Evolutionary conservation across 1,140 invertebrate species (phyloP).

Genomic region (Delia radicum): DNA sequence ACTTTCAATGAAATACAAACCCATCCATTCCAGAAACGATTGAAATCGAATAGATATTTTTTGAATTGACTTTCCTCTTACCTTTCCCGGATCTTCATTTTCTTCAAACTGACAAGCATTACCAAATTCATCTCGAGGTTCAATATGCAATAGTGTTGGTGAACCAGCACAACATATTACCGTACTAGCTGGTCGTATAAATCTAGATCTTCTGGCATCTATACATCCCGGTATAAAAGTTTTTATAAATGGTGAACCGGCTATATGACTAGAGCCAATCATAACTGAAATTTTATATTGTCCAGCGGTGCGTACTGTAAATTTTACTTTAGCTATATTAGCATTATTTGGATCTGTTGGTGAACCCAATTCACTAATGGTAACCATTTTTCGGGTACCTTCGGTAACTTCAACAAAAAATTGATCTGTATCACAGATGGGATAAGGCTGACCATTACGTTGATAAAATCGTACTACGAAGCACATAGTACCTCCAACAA

Average conservation of each 20-base stretch:
- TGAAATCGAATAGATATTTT: too few relatives aligned
- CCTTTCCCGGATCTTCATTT: constrained; percentile 62
- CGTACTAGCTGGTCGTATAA: constrained; percentile 83
- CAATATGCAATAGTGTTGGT: constrained; percentile 78
- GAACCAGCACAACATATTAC: constrained; percentile 79
- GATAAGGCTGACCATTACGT: constrained; percentile 88
- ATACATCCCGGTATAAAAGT: constrained; percentile 70
- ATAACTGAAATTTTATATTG: constrained; percentile 84
- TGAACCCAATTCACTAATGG: constrained; percentile 83
- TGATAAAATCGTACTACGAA: constrained; percentile 89
- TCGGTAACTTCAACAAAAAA: constrained; percentile 83
- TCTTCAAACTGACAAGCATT: constrained; percentile 74
- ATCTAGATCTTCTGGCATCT: constrained; percentile 80
- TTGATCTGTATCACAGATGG: constrained; percentile 87
- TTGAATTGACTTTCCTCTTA: constrained; percentile 43
- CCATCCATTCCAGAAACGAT: too few relatives aligned
- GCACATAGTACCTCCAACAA: constrained; percentile 86
- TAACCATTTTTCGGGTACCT: constrained; percentile 78
- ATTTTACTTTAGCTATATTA: constrained; percentile 84
- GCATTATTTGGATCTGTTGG: constrained; percentile 77
- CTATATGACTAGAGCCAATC: constrained; percentile 65
- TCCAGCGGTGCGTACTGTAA: constrained; percentile 86
- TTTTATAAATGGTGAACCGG: constrained; percentile 65
- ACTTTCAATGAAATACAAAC: too few relatives aligned
- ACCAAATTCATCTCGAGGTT: constrained; percentile 85